Conservation (phyloP, 1,140 invertebrate genomes). For the Drosophila insularis region DNA sequence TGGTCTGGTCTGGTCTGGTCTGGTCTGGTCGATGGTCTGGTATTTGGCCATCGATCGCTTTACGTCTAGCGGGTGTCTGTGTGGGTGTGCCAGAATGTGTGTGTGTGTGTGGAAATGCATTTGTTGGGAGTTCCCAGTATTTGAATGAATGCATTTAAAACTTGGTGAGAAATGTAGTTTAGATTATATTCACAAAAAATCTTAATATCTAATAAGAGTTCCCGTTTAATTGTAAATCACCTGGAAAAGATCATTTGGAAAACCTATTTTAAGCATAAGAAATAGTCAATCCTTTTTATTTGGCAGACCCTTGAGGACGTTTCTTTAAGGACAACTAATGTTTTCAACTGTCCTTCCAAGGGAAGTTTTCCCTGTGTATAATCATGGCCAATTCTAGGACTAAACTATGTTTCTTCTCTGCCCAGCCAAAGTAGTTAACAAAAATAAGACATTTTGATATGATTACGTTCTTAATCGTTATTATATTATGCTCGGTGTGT, state of each 20-base stretch:
- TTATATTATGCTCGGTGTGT: slow-evolving; percentile 36
- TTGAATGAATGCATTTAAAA: not conserved
- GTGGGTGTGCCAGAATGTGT: slow-evolving; percentile 21
- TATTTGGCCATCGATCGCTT: slow-evolving; percentile 1
- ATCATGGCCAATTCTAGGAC: not conserved
- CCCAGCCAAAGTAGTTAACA: not conserved
- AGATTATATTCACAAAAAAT: not conserved
- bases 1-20: not conserved
- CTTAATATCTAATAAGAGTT: too few relatives aligned
- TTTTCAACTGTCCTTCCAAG: too few relatives aligned
- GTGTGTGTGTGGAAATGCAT: slow-evolving; percentile 1
- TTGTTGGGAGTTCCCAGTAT: not conserved
- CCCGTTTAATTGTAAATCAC: too few relatives aligned
- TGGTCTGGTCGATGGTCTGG: not conserved
- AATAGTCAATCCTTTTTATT: too few relatives aligned
- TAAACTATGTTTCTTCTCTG: not conserved
- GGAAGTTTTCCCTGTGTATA: too few relatives aligned
- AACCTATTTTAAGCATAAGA: too few relatives aligned
- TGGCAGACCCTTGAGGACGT: too few relatives aligned
- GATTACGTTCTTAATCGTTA: slow-evolving; percentile 33
- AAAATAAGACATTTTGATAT: slow-evolving; percentile 5
- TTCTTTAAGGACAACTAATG: too few relatives aligned
- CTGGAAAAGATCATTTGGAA: too few relatives aligned
- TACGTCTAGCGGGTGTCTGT: slow-evolving; percentile 42
- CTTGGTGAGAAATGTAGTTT: not conserved